Evolutionary conservation across 2,888 invertebrate species (phyloP), one percentile per base, ranked within the genome.

Genomic region (Hypena proboscidalis): DNA sequence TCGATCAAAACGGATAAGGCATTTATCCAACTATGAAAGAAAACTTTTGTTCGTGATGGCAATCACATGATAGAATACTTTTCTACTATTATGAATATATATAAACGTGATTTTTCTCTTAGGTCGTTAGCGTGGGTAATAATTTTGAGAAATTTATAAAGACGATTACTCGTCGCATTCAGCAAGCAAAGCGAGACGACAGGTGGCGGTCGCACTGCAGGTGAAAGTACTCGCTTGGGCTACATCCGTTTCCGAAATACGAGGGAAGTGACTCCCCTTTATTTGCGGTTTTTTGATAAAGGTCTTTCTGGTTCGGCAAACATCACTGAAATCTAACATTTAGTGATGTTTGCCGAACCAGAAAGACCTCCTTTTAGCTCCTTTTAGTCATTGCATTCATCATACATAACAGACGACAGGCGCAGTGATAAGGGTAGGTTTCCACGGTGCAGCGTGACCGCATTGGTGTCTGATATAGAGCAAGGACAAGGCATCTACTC

Each of bases 201-300:
- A 75, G 76, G 74, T 74, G 76, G 53, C 47, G 42, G 45, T 45
- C 65, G 74, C 76, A 70, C 44, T 62, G 74, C 76, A 70, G 79
- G 86, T 84, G 86, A 87, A 88, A 88, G 86, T 83, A 63, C 67
- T 61, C 69, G 72, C 56, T 58, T 65, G 60, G 62, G 5, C 75
- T 70, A 68, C 85, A 83, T 87, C 86, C 86, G 87, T 74, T 82
- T 80, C 76, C 67, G 54, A 74, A 72, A 57, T 58, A 54, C 27
- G 39, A 41, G 37, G 25, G 26, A 21, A 14, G 4, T 17, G 15
- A 21, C 6, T 22, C 8, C 37, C 27, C 37, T 29, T 38, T 19
- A 37, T 32, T 32, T 21, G 19, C n/a, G n/a, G n/a, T n/a, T n/a
- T n/a, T 14, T 11, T 17, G 9, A 8, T n/a, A 7, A n/a, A 3